Conservation (phyloP, 2,113 vertebrate species). For the Muntiacus muntjak region DNA sequence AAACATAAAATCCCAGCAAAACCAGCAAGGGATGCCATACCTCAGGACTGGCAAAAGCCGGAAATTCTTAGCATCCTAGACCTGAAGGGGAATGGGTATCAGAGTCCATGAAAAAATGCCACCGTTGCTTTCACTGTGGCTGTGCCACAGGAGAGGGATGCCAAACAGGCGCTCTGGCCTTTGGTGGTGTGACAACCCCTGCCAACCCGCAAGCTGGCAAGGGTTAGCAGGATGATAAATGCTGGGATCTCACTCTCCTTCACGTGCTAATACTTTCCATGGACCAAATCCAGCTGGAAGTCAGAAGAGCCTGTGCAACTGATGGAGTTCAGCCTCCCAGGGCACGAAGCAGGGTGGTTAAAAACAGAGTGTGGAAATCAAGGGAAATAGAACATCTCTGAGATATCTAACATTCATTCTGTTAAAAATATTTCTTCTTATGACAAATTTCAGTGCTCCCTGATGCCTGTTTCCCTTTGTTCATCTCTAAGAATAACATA, state of each 20-base stretch:
- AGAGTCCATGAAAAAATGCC: background rate
- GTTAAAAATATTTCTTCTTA: background rate
- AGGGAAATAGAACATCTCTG: background rate
- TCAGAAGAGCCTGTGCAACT: background rate
- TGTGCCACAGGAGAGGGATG: background rate
- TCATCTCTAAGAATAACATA: background rate
- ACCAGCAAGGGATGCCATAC: background rate
- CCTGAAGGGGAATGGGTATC: fast-evolving
- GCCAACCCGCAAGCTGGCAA: background rate
- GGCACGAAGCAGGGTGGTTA: background rate
- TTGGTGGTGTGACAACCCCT: background rate
- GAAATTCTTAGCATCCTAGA: background rate
- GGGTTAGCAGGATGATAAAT: background rate
- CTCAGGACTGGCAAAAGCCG: background rate
- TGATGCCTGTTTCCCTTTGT: background rate
- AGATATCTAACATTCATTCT: background rate
- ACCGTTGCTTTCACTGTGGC: background rate
- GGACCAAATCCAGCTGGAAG: background rate
- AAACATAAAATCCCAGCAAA: background rate
- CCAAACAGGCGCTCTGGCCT: background rate
- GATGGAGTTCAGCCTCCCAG: background rate
- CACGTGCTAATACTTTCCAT: background rate
- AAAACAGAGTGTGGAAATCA: background rate
- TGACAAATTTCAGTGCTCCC: background rate
- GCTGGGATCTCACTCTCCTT: background rate